These are phyloP conservation scores for Tragelaphus strepsiceros DNA, from an alignment of 2,113 vertebrate species.

Conservation along the genomic window DNA sequence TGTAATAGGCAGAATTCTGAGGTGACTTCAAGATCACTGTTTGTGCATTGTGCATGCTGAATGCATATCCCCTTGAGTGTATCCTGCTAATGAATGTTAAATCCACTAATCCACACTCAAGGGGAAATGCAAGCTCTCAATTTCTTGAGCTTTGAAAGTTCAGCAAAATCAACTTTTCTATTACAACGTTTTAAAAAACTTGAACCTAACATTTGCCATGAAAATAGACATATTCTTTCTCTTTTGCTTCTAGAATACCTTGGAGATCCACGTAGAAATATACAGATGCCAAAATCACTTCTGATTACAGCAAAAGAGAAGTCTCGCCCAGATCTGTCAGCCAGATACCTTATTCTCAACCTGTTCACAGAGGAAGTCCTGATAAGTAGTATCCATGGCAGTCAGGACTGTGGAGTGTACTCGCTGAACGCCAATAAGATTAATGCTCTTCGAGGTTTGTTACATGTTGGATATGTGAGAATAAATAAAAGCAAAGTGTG, in stretches of 20 bases:
- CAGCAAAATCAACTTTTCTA: background rate
- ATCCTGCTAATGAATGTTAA: background rate
- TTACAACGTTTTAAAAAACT: background rate
- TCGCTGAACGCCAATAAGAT: slow-evolving; percentile 82
- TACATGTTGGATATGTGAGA: background rate
- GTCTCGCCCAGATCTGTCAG: slow-evolving; percentile 77
- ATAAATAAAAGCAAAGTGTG: background rate
- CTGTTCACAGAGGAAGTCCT: slow-evolving; percentile 84
- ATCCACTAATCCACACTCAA: background rate
- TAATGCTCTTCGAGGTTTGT: slow-evolving; percentile 82
- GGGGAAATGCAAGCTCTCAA: background rate
- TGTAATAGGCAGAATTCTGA: background rate
- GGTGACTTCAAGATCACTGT: background rate
- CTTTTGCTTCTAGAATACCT: slow-evolving; percentile 75
- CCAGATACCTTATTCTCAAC: slow-evolving; percentile 81
- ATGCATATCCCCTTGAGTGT: background rate
- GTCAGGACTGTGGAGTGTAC: slow-evolving; percentile 67
- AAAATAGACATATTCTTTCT: background rate
- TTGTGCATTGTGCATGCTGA: background rate
- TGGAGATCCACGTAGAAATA: slow-evolving; percentile 75
- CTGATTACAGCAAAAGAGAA: slow-evolving; percentile 77
- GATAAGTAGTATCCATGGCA: slow-evolving; percentile 83
- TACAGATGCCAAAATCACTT: slow-evolving; percentile 77
- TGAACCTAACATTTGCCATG: background rate
- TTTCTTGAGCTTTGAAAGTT: background rate